These are phyloP conservation scores for Neogobius melanostomus DNA, from an alignment of 2,113 vertebrate species.

Conservation along the genomic window DNA sequence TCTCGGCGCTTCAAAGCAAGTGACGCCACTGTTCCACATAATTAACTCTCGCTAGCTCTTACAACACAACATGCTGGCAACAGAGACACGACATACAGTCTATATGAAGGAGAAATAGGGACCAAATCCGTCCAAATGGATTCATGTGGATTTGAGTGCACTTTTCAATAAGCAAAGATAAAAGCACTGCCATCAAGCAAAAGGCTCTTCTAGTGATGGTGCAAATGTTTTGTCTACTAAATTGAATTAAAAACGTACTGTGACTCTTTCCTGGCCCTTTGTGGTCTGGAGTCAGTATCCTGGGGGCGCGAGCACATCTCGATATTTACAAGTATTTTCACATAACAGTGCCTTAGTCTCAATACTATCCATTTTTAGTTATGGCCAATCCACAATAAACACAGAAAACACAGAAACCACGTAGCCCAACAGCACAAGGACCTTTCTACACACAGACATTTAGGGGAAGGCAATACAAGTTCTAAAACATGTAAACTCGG, in stretches of 20 bases:
- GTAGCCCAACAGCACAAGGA: slow-evolving; percentile 1
- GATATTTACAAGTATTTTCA: too few relatives aligned
- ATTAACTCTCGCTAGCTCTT: slow-evolving; percentile 50
- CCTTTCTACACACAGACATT: slow-evolving; percentile 9
- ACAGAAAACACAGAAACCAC: too few relatives aligned
- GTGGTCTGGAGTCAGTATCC: too few relatives aligned
- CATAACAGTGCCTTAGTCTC: too few relatives aligned
- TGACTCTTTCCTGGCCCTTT: too few relatives aligned
- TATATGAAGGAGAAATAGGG: not conserved
- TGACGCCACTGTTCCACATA: slow-evolving; percentile 70
- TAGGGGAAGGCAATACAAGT: not conserved
- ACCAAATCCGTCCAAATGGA: not conserved
- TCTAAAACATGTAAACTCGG: not conserved
- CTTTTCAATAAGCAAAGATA: not conserved
- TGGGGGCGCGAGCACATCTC: too few relatives aligned
- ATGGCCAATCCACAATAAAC: too few relatives aligned
- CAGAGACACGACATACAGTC: slow-evolving; percentile 2
- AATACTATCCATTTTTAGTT: too few relatives aligned
- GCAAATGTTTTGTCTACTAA: too few relatives aligned
- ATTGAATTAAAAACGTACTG: too few relatives aligned
- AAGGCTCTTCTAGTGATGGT: too few relatives aligned
- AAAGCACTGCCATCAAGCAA: not conserved
- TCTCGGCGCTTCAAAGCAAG: slow-evolving; percentile 73
- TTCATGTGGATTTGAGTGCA: not conserved
- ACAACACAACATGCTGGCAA: slow-evolving; percentile 16